Conservation (phyloP, 2,888 invertebrate species). For the Tanypteryx hageni region DNA sequence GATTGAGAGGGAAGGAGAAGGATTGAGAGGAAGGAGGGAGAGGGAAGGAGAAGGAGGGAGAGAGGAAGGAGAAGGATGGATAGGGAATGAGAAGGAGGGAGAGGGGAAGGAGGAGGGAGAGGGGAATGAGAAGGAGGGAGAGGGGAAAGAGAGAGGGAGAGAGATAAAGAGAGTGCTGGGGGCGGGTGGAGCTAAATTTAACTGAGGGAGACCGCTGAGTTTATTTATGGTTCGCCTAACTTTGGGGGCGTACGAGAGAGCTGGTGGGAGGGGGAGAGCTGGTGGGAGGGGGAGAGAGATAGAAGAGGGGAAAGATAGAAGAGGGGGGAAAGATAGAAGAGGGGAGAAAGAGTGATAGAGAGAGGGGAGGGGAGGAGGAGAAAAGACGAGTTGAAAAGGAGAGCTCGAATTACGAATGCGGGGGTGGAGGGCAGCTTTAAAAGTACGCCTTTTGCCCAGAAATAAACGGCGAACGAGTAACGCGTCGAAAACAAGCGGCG, state of each 20-base stretch:
- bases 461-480: neutral
- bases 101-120: neutral
- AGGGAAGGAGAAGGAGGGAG: neutral
- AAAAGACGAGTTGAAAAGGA: conserved; percentile 34
- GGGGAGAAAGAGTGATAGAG: neutral
- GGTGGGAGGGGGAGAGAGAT: no score
- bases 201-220: conserved; percentile 56
- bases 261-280: no score
- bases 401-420: conserved; percentile 47
- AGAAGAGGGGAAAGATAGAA: neutral
- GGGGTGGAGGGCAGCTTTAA: neutral
- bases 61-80: neutral
- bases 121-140: neutral
- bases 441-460: neutral
- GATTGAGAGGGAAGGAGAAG: neutral
- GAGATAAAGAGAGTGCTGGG: neutral
- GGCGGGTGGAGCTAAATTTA: conserved; percentile 56
- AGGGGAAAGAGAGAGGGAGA: neutral
- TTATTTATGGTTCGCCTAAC: conserved; percentile 60
- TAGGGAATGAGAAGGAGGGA: neutral
- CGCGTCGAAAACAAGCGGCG: no score
- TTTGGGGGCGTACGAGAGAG: conserved; percentile 36
- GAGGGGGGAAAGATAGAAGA: conserved; percentile 6
- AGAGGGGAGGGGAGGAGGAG: neutral
- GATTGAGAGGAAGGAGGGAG: no score